Evolutionary conservation across 1,140 invertebrate genomes (phyloP).

Genomic region (Drosophila micromelanica): DNA sequence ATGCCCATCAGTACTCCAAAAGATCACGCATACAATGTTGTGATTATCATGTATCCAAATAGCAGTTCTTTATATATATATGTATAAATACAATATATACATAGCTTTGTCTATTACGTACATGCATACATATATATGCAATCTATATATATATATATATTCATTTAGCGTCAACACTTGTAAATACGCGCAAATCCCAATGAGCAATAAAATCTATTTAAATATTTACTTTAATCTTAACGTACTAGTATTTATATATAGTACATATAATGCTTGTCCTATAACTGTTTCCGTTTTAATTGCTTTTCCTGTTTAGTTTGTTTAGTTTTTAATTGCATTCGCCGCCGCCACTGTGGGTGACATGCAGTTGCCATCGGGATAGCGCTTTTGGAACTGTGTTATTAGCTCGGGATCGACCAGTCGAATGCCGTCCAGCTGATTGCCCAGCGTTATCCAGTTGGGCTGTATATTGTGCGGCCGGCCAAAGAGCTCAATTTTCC

Average conservation of each 20-base stretch:
- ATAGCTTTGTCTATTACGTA: slow-evolving; percentile 19
- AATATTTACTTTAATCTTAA: slow-evolving; percentile 39
- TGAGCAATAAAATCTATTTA: slow-evolving; percentile 72
- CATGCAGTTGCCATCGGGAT: slow-evolving; percentile 92
- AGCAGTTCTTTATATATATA: slow-evolving; percentile 9
- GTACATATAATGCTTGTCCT: neutral
- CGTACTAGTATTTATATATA: neutral
- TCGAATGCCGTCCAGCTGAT: slow-evolving; percentile 87
- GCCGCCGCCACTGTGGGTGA: slow-evolving; percentile 67
- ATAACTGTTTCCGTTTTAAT: too few relatives aligned
- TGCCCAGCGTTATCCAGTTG: slow-evolving; percentile 91
- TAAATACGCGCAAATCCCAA: slow-evolving; percentile 71
- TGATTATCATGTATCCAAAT: slow-evolving; percentile 25
- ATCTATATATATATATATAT: slow-evolving; percentile 7
- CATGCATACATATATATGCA: slow-evolving; percentile 15
- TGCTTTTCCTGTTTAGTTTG: neutral
- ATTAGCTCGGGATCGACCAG: slow-evolving; percentile 97
- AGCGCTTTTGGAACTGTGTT: slow-evolving; percentile 94
- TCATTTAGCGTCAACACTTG: slow-evolving; percentile 33
- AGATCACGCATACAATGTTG: slow-evolving; percentile 38
- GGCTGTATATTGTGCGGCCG: slow-evolving; percentile 98
- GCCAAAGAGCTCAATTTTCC: slow-evolving; percentile 99
- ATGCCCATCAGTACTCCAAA: slow-evolving; percentile 25
- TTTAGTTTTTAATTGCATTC: slow-evolving; percentile 69
- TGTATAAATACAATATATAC: slow-evolving; percentile 1